phyloP scores from a whole-genome alignment of 2,113 vertebrate species.

The Sinocyclocheilus grahami region DNA sequence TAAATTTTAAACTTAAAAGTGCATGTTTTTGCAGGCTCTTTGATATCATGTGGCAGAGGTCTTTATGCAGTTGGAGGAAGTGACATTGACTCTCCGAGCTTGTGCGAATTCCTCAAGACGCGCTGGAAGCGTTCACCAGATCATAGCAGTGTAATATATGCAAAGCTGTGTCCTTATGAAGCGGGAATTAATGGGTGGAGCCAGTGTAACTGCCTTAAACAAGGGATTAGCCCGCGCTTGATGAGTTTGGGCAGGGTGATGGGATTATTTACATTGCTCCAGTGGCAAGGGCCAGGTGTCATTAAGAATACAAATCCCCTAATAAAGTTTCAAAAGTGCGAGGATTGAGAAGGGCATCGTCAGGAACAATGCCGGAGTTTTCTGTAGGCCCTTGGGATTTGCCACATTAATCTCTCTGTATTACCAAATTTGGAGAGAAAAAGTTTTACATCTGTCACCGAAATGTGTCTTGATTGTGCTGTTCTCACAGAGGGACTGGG shows the following conservation, averaged over 20 bases:
- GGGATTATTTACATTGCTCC: conserved; percentile 81
- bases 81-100: conserved; percentile 70
- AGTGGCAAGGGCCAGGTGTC: conserved; percentile 78
- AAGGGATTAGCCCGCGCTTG: conserved; percentile 80
- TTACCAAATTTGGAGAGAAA: conserved; percentile 62
- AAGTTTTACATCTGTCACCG: conserved; percentile 64
- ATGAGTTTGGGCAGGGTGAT: conserved; percentile 76
- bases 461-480: conserved; percentile 56
- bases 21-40: conserved; percentile 59
- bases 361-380: conserved; percentile 72
- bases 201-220: conserved; percentile 82
- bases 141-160: conserved; percentile 77
- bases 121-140: conserved; percentile 66
- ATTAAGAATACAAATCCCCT: conserved; percentile 81
- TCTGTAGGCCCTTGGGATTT: conserved; percentile 65
- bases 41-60: conserved; percentile 63
- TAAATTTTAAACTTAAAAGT: conserved; percentile 53
- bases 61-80: conserved; percentile 69
- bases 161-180: conserved; percentile 77
- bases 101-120: conserved; percentile 61
- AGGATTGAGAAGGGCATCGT: conserved; percentile 57
- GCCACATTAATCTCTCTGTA: conserved; percentile 67
- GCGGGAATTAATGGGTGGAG: conserved; percentile 78
- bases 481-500: conserved; percentile 44
- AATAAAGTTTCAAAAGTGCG: conserved; percentile 77